Evolutionary conservation across 2,797 vertebrate genomes (phyloP).

Genomic region (Poeciliopsis turneri): DNA sequence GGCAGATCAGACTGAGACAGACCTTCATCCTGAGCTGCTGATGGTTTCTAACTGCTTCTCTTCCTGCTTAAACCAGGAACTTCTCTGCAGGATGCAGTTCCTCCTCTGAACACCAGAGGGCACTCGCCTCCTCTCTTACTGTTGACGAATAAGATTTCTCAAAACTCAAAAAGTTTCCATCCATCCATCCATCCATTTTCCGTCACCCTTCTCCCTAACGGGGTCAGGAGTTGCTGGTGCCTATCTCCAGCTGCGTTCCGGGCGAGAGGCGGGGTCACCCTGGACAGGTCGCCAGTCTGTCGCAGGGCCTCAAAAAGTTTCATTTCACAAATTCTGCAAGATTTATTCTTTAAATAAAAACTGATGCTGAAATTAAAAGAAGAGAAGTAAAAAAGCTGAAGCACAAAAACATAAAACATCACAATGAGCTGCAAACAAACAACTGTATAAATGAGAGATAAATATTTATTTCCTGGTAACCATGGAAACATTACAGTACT

Average conservation of each 20-base stretch:
- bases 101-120: not conserved
- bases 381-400: not conserved
- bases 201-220: no score
- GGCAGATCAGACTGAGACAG: not conserved
- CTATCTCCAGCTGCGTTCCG: no score
- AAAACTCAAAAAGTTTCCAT: not conserved
- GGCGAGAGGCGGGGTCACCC: no score
- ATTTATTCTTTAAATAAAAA: not conserved
- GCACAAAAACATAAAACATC: not conserved
- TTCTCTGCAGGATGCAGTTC: no score
- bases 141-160: not conserved
- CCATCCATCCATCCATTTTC: no score
- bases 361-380: not conserved
- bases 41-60: not conserved
- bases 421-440: not conserved
- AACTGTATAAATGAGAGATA: not conserved
- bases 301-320: not conserved
- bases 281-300: no score
- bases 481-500: not conserved
- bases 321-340: not conserved
- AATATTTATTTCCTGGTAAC: not conserved
- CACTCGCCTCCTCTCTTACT: no score
- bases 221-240: no score
- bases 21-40: slow-evolving; percentile 6
- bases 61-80: not conserved